Percentiles rank a stretch among this genome's conserved stretches.
These are phyloP conservation scores for Oplegnathus fasciatus DNA, from an alignment of 2,113 vertebrate species.

Conservation along the genomic window DNA sequence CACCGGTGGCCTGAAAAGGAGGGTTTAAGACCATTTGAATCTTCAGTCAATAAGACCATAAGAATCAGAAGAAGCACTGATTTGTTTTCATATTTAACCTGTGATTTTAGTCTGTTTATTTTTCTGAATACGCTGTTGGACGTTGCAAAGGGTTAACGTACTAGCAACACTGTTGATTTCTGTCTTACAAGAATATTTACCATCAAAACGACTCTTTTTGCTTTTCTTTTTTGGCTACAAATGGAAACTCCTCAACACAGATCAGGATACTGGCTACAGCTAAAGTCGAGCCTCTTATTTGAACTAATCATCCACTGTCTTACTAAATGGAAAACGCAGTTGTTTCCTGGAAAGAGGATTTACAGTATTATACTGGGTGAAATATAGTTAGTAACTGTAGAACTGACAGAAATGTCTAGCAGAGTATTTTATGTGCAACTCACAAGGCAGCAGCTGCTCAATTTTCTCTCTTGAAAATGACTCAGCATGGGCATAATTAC, in stretches of 20 bases:
- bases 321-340: background rate
- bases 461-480: constrained; percentile 59
- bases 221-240: background rate
- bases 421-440: constrained; percentile 29
- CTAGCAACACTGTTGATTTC: background rate
- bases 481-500: constrained; percentile 76
- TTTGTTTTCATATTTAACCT: too few relatives aligned
- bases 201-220: background rate
- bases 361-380: background rate
- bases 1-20: constrained; percentile 42
- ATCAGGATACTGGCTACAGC: background rate
- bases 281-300: constrained; percentile 1
- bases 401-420: background rate
- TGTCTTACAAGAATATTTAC: background rate
- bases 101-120: too few relatives aligned
- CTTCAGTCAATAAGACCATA: too few relatives aligned
- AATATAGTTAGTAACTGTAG: background rate
- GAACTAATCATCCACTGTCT: background rate
- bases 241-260: background rate
- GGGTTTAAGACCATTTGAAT: constrained; percentile 31
- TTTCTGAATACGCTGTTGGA: background rate
- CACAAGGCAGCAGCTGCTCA: constrained; percentile 70
- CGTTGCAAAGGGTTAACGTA: background rate
- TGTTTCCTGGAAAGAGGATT: background rate
- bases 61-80: too few relatives aligned